Conservation (phyloP, 2,113 vertebrate species). For the Sorex fumeus region DNA sequence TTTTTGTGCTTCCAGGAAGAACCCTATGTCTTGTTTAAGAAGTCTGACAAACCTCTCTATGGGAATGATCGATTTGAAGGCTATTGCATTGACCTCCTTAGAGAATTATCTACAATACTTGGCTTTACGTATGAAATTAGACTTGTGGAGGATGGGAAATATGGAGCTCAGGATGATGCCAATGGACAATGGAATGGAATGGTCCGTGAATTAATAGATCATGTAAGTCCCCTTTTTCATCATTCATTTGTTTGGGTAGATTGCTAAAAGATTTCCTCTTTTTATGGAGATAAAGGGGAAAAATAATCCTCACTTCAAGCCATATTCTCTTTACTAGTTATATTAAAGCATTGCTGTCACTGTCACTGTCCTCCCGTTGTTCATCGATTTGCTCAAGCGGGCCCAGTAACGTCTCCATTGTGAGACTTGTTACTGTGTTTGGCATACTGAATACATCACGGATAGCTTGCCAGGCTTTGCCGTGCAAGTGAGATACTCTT, state of each 20-base stretch:
- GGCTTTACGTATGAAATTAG: constrained; percentile 97
- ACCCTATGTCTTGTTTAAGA: constrained; percentile 99
- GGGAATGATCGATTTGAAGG: constrained; percentile 99
- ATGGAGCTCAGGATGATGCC: constrained; percentile 97
- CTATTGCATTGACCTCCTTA: constrained; percentile 97
- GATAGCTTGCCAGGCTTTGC: too few relatives aligned
- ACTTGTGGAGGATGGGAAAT: constrained; percentile 97
- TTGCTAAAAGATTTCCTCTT: not conserved
- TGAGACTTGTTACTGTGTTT: too few relatives aligned
- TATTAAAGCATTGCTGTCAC: constrained; percentile 31
- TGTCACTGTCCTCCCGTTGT: too few relatives aligned
- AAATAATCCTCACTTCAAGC: not conserved
- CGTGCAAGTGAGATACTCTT: too few relatives aligned
- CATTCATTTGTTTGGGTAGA: not conserved
- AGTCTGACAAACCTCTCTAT: constrained; percentile 98
- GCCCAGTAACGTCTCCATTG: too few relatives aligned
- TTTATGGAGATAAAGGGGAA: not conserved
- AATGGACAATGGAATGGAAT: constrained; percentile 99
- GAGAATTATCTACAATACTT: constrained; percentile 96
- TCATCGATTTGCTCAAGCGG: too few relatives aligned
- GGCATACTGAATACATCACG: too few relatives aligned
- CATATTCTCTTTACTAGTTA: not conserved
- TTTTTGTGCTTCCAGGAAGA: constrained; percentile 92
- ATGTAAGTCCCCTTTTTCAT: constrained; percentile 91
- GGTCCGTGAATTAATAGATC: constrained; percentile 98